These are phyloP conservation scores for Netelia inedita DNA, from an alignment of 2,888 invertebrate species.

Conservation along the genomic window DNA sequence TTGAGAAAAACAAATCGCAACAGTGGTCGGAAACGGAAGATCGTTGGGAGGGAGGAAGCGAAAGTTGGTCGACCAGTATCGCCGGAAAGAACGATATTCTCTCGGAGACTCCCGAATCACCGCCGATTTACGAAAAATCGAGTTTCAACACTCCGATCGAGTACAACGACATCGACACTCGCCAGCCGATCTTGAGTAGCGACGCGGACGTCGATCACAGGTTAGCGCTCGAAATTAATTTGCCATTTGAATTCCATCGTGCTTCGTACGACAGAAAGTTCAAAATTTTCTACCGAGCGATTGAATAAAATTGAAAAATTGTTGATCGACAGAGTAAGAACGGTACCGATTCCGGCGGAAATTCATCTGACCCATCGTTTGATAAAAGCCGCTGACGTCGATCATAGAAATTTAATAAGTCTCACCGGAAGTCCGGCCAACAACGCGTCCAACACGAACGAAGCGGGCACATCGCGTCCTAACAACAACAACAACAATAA, in stretches of 20 bases:
- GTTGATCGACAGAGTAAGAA: constrained; percentile 76
- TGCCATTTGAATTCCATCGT: not conserved
- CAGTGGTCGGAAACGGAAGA: constrained; percentile 81
- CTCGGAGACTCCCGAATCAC: constrained; percentile 89
- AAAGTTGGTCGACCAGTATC: constrained; percentile 78
- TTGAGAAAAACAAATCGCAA: constrained; percentile 76
- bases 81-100: constrained; percentile 76
- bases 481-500: constrained; percentile 73
- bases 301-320: constrained; percentile 5
- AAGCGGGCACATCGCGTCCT: constrained; percentile 71
- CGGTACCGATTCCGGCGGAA: constrained; percentile 81
- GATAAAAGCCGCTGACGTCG: constrained; percentile 88
- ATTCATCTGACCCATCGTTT: constrained; percentile 81
- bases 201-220: constrained; percentile 84
- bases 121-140: constrained; percentile 89
- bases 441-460: constrained; percentile 77
- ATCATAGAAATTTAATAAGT: constrained; percentile 94
- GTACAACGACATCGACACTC: constrained; percentile 87
- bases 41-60: constrained; percentile 81
- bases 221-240: constrained; percentile 67
- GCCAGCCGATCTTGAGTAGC: constrained; percentile 81
- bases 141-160: constrained; percentile 87
- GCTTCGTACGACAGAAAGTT: too few relatives aligned
- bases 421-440: constrained; percentile 90
- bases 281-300: too few relatives aligned